Base-by-base conservation (phyloP, 2,888 invertebrate species). In the Crocallis elinguaria region DNA sequence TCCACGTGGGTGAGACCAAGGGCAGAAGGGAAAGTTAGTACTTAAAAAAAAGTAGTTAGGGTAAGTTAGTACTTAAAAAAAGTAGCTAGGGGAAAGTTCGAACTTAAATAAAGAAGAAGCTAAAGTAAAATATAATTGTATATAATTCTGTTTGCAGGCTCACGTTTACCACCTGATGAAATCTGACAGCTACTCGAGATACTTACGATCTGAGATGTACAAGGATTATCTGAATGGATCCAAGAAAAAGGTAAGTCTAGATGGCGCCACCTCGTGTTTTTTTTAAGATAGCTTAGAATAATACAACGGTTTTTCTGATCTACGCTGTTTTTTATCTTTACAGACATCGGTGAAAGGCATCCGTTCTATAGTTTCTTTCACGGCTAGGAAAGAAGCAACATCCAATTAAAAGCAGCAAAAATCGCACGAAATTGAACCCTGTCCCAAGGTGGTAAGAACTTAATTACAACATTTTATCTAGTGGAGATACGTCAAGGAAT, bases 141-240 rank as follows among this genome's bases (percentile, higher is more conserved):
- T 16, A 11, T 32, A 5, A 37, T 13, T 49, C 0, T 16, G 1
- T 45, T 14, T 8, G 14, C 92, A 98, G 98, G 97, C 98, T 5
- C 99, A 99, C 88, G 99, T 99, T 29, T 99, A 99, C 87, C 98
- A 99, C 79, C 93, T 99, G 69, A 99, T 99, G 99, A 99, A 99
- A 84, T 98, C 98, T 64, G 99, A 99, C 91, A 98, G 98, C 78
- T 99, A 99, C 82, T 98, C 98, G 46, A 94, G 99, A 68, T 99
- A 99, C 82, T 93, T 99, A 45, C 95, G 99, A 63, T 99, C 99
- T 0, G 99, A 99, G 71, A 98, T 98, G 96, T 99, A 99, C 92
- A 98, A 98, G 93, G 99, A 99, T 71, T 98, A 96, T 80, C 92
- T 99, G 57, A 98, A 96, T 83, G 98, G 98, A 65, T 97, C 98